A percentile compares a stretch with the other conserved stretches of the same genome.
Evolutionary conservation across 37 sponge, comb jelly and placozoan genomes (phyloP).

Genomic region (Chondrosia reniformis): DNA sequence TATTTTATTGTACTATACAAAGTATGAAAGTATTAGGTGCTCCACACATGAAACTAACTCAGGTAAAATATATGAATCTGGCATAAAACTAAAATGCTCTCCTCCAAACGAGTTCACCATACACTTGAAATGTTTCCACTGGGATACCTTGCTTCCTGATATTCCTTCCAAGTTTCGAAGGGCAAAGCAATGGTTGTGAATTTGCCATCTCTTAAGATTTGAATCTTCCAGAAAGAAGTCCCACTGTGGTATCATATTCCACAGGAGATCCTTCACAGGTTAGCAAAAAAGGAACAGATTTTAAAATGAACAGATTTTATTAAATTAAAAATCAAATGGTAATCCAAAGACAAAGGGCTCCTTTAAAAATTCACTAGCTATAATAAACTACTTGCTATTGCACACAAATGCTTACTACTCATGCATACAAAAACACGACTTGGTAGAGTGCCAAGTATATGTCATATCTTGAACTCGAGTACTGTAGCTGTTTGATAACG

Average conservation of each 20-base stretch:
- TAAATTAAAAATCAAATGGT: no score
- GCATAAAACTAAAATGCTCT: constrained; percentile 70
- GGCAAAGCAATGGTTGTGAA: constrained; percentile 86
- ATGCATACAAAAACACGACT: no score
- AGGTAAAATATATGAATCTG: constrained; percentile 68
- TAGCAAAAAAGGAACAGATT: no score
- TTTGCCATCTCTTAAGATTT: constrained; percentile 79
- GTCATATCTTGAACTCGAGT: neutral
- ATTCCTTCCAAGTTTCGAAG: constrained; percentile 67
- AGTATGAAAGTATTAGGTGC: neutral
- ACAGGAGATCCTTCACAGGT: constrained; percentile 71
- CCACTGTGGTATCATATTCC: constrained; percentile 89
- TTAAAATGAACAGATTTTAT: no score
- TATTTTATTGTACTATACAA: neutral
- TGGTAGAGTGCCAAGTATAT: no score
- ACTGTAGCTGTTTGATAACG: neutral
- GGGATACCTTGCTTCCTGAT: constrained; percentile 85
- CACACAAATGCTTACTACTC: no score
- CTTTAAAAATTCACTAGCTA: no score
- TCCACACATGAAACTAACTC: constrained; percentile 21
- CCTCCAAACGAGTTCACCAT: constrained; percentile 71
- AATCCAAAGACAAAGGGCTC: no score
- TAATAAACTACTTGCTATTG: no score
- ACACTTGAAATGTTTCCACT: constrained; percentile 79
- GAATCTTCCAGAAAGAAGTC: constrained; percentile 34